phyloP scores from a whole-genome alignment of 2,113 vertebrate species.

The Bagarius yarrelli region DNA sequence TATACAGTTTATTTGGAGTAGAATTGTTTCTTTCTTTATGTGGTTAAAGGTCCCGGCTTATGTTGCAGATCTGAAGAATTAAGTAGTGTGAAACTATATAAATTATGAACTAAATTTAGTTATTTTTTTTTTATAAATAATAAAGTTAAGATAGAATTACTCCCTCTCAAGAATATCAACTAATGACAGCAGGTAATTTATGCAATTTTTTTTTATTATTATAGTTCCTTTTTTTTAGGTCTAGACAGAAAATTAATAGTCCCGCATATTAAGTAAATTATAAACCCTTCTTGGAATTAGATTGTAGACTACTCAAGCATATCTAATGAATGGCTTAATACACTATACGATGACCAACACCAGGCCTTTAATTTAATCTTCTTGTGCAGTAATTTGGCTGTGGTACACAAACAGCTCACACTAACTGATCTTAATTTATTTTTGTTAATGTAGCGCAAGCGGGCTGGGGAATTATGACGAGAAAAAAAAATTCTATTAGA shows the following conservation, averaged over 20 bases:
- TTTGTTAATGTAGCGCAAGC: not conserved
- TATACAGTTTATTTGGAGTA: not conserved
- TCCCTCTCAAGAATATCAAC: constrained; percentile 7
- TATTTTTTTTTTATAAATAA: not conserved
- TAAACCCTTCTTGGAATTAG: constrained; percentile 65
- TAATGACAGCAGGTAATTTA: constrained; percentile 22
- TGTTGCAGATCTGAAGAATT: not conserved
- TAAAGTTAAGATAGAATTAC: not conserved
- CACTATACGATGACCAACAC: constrained; percentile 64
- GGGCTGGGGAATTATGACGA: not conserved
- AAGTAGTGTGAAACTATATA: not conserved
- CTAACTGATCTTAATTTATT: constrained; percentile 27
- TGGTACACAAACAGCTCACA: constrained; percentile 20
- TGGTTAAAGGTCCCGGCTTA: not conserved
- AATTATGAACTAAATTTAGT: not conserved
- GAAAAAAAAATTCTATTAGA: not conserved
- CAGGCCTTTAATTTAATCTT: constrained; percentile 66
- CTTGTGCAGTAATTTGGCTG: constrained; percentile 37
- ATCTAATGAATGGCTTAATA: constrained; percentile 67
- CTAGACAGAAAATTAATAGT: constrained; percentile 49
- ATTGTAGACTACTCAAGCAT: constrained; percentile 62
- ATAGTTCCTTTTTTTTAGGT: constrained; percentile 25
- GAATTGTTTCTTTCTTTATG: not conserved
- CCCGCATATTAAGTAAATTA: constrained; percentile 48
- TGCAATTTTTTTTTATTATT: constrained; percentile 47